A percentile compares a stretch with the other conserved stretches of the same genome.
Evolutionary conservation across 2,888 invertebrate genomes (phyloP).

Genomic region (Caenorhabditis sp.): DNA sequence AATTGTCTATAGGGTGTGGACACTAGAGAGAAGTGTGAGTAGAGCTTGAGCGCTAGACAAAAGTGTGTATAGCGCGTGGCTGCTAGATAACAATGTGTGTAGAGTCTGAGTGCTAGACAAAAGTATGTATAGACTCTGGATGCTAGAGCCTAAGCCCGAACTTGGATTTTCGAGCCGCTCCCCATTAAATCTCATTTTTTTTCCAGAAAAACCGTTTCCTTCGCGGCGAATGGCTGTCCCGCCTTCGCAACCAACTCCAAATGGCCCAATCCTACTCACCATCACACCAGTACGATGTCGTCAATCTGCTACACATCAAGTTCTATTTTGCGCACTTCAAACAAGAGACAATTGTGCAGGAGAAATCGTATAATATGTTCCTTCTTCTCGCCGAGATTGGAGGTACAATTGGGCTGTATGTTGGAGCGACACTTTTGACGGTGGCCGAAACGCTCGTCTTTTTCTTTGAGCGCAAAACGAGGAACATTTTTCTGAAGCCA

Average conservation of each 20-base stretch:
- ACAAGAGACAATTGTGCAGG: slow-evolving; percentile 61
- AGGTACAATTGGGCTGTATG: slow-evolving; percentile 66
- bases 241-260: slow-evolving; percentile 55
- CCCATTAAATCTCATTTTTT: background rate
- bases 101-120: too few relatives aligned
- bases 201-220: slow-evolving; percentile 57
- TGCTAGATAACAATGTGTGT: too few relatives aligned
- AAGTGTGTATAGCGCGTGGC: too few relatives aligned
- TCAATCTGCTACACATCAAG: slow-evolving; percentile 62
- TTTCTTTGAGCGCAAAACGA: slow-evolving; percentile 56
- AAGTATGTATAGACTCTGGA: too few relatives aligned
- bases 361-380: slow-evolving; percentile 62
- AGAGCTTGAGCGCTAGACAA: too few relatives aligned
- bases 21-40: too few relatives aligned
- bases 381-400: slow-evolving; percentile 65
- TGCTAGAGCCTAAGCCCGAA: too few relatives aligned
- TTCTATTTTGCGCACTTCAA: slow-evolving; percentile 66
- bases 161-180: too few relatives aligned
- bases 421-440: slow-evolving; percentile 60
- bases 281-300: slow-evolving; percentile 61
- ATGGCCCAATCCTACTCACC: slow-evolving; percentile 63
- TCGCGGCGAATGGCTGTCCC: slow-evolving; percentile 59
- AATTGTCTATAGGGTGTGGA: too few relatives aligned
- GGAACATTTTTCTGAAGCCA: slow-evolving; percentile 44
- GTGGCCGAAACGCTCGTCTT: slow-evolving; percentile 62